phyloP scores from a whole-genome alignment of 2,888 invertebrate species.

The Dorcus parallelipipedus region DNA sequence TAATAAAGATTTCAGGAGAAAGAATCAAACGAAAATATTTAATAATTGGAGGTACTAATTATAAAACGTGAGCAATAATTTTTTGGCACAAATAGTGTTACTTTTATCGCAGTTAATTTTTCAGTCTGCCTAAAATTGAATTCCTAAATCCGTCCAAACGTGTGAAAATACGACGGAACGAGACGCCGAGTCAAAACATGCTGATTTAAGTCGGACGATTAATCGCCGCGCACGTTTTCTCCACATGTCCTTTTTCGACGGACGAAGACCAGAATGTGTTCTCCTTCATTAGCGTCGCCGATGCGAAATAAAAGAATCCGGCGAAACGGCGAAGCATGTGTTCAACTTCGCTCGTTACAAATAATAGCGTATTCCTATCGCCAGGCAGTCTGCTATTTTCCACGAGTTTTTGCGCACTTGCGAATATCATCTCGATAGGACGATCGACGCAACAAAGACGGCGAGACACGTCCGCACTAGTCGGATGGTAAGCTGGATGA shows the following conservation, averaged over 20 bases:
- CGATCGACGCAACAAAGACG: slow-evolving; percentile 3
- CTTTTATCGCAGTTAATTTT: no score
- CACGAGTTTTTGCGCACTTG: slow-evolving; percentile 26
- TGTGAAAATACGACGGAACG: slow-evolving; percentile 26
- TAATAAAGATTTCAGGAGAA: no score
- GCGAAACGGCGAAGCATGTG: slow-evolving; percentile 23
- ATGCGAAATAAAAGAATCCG: slow-evolving; percentile 18
- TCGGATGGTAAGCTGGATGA: slow-evolving; percentile 18
- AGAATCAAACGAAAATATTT: no score
- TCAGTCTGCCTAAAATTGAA: background rate
- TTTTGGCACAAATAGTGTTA: no score
- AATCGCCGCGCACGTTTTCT: slow-evolving; percentile 16
- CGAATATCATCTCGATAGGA: background rate
- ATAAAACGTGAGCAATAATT: no score
- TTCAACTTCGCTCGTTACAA: slow-evolving; percentile 27
- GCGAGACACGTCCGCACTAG: background rate
- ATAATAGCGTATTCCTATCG: slow-evolving; percentile 27
- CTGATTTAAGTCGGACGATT: slow-evolving; percentile 27
- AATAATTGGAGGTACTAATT: no score
- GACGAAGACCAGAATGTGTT: background rate
- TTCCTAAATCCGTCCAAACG: slow-evolving; percentile 27
- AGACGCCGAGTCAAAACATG: slow-evolving; percentile 28
- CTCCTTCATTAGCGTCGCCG: background rate
- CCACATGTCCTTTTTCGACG: background rate
- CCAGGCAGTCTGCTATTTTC: slow-evolving; percentile 34